These are phyloP conservation scores for Eclectus roratus DNA, from an alignment of 2,113 vertebrate genomes.

Conservation along the genomic window DNA sequence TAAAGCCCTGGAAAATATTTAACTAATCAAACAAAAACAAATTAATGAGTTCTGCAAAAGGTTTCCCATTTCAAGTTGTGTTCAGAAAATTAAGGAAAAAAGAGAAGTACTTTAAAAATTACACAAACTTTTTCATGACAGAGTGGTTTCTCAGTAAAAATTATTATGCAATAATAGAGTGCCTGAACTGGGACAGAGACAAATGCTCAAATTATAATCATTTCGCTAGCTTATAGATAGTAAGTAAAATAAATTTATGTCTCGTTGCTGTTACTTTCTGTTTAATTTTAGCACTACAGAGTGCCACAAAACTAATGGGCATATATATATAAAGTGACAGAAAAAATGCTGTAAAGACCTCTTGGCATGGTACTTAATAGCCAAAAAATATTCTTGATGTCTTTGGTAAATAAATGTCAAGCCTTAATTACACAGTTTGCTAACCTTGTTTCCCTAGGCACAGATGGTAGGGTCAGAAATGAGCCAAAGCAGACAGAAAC, in stretches of 20 bases:
- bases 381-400: constrained; percentile 25
- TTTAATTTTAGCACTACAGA: neutral
- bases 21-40: neutral
- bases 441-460: constrained; percentile 55
- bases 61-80: neutral
- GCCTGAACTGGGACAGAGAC: neutral
- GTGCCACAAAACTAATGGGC: neutral
- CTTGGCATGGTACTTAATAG: constrained; percentile 35
- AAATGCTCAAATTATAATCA: neutral
- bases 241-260: constrained; percentile 1
- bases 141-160: neutral
- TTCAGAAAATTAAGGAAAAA: neutral
- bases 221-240: neutral
- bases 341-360: neutral
- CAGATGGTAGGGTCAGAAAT: constrained; percentile 27
- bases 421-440: constrained; percentile 58
- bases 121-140: neutral
- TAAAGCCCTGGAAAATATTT: neutral
- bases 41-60: neutral
- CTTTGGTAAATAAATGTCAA: constrained; percentile 58
- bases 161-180: neutral
- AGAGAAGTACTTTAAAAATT: neutral
- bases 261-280: neutral
- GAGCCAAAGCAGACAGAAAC: constrained; percentile 27
- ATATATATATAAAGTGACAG: neutral